Base-by-base conservation (phyloP, 2,888 invertebrate species). In the Lepeophtheirus nordmannii region DNA sequence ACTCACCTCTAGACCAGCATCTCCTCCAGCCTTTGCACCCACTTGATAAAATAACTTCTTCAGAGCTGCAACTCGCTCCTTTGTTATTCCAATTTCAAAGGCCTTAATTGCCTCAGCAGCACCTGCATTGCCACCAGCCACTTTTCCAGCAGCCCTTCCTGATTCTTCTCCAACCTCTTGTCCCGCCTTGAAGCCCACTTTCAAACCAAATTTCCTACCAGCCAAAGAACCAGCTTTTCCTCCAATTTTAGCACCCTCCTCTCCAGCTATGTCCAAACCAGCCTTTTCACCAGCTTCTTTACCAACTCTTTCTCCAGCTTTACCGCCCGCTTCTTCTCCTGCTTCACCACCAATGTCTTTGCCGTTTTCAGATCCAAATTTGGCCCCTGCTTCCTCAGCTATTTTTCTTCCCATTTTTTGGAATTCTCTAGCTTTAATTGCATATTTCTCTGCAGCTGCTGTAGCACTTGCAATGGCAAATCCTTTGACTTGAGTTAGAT, bases 401-500 rank as follows among this genome's bases (percentile, higher is more conserved):
- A 66, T 66, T 23, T 53, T 60, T 1, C 38, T 14, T 1, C 58
- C 59, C 59, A 66, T 58, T 40, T 60, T 66, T 20, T 61, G 60
- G 61, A 66, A 66, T 41, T 66, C 66, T 61, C 66, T 60, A 46
- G 66, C 66, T 30, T 66, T 66, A 14, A 66, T 40, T 12, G 66
- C 66, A 46, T 66, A 66, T 41, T 66, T 66, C 39, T 66, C 66
- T 1, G 60, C 60, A 41, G 66, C 17, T 1, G 39, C 14, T n/a
- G 8, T n/a, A 46, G 53, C 53, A 46, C 53, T 46, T 46, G 53
- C 39, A 38, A 38, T 23, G 58, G 66, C 59, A 10, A 40, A 58
- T 20, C 12, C 17, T 5, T 58, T 38, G 37, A 66, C 66, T n/a
- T 59, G 58, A 41, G 61, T 30, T n/a, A 39, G 10, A 12, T 58